Evolutionary conservation across 2,797 vertebrate genomes (phyloP).

Genomic region (Sebastes steindachneri): DNA sequence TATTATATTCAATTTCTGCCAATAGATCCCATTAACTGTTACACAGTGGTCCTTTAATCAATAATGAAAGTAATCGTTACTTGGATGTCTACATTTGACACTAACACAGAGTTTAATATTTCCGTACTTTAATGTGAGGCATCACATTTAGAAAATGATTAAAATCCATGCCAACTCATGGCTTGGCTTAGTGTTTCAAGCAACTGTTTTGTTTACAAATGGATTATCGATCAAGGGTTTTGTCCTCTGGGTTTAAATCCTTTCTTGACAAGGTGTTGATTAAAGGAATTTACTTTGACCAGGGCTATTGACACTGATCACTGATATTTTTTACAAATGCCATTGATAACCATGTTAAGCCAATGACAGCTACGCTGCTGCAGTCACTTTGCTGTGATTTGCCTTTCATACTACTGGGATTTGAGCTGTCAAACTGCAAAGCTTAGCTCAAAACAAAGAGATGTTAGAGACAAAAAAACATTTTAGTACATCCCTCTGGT

Average conservation of each 20-base stretch:
- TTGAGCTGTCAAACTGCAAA: slow-evolving; percentile 54
- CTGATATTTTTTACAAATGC: slow-evolving; percentile 25
- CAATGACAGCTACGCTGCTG: slow-evolving; percentile 37
- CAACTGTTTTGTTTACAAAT: slow-evolving; percentile 8
- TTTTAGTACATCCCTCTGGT: slow-evolving; percentile 25
- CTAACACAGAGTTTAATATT: not conserved
- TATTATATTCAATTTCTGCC: too few species aligned
- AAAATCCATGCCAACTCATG: not conserved
- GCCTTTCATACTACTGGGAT: slow-evolving; percentile 52
- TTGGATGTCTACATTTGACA: not conserved
- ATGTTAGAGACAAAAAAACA: slow-evolving; percentile 21
- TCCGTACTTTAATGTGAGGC: not conserved
- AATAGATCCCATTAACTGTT: too few species aligned
- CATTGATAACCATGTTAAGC: slow-evolving; percentile 27
- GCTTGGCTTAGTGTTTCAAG: not conserved
- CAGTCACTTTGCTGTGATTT: slow-evolving; percentile 42
- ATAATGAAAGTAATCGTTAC: not conserved
- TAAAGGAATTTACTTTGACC: slow-evolving; percentile 29
- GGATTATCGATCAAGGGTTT: slow-evolving; percentile 10
- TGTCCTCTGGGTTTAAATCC: slow-evolving; percentile 8
- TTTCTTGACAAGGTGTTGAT: slow-evolving; percentile 32
- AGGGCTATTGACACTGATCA: slow-evolving; percentile 9
- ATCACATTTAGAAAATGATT: not conserved
- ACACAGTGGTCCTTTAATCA: not conserved
- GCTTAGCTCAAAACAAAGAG: slow-evolving; percentile 52